These are phyloP conservation scores for Aphodius granarius DNA, from an alignment of 2,888 invertebrate genomes.

Conservation along the genomic window DNA sequence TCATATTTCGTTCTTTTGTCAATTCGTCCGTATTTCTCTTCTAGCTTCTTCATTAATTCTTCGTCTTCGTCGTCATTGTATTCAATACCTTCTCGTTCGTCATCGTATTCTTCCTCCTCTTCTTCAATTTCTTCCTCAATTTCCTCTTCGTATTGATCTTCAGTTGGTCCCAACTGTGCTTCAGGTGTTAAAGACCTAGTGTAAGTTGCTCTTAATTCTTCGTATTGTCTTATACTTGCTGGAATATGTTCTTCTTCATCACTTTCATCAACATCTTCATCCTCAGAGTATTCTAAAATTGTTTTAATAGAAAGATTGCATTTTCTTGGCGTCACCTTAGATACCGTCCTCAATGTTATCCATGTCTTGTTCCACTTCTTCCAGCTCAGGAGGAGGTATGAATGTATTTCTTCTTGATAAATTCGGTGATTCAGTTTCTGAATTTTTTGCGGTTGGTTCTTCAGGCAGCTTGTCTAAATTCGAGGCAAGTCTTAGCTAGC, in stretches of 20 bases:
- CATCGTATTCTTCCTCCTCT: constrained; percentile 28
- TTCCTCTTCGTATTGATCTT: constrained; percentile 26
- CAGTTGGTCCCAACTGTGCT: constrained; percentile 26
- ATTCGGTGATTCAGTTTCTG: constrained; percentile 44
- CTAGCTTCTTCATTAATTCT: constrained; percentile 43
- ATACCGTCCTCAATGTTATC: constrained; percentile 49
- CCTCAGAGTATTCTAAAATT: constrained; percentile 44
- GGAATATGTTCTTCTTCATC: constrained; percentile 37
- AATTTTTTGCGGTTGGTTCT: constrained; percentile 28
- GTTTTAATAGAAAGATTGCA: not conserved
- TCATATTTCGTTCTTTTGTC: constrained; percentile 48
- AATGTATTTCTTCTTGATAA: constrained; percentile 55
- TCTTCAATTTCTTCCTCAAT: constrained; percentile 21
- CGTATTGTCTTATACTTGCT: constrained; percentile 44
- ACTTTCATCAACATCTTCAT: constrained; percentile 50
- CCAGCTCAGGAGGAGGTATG: constrained; percentile 50
- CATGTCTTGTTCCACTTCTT: constrained; percentile 47
- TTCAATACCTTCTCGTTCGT: constrained; percentile 37
- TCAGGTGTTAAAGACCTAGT: constrained; percentile 46
- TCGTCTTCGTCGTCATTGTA: constrained; percentile 39
- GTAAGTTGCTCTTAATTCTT: constrained; percentile 49
- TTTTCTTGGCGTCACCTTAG: not conserved
- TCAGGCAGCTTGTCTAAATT: constrained; percentile 28
- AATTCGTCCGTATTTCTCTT: constrained; percentile 41
- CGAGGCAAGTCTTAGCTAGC: not conserved